Evolutionary conservation across 2,888 invertebrate genomes (phyloP).

Genomic region (Serrognathus titanus): DNA sequence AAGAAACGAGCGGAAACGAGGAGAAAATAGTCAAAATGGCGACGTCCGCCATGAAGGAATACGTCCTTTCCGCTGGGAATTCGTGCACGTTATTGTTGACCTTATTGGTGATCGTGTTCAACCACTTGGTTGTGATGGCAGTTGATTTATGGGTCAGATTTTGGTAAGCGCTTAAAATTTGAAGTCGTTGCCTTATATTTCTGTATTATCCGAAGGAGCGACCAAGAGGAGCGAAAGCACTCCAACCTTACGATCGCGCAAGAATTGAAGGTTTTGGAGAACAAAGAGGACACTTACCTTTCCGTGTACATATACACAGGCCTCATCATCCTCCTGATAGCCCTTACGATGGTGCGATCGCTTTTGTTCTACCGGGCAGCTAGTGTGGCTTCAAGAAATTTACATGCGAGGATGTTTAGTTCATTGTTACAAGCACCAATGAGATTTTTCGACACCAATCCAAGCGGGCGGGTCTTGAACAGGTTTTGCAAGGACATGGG

Average conservation of each 20-base stretch:
- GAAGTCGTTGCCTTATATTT: neutral
- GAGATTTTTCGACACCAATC: constrained; percentile 83
- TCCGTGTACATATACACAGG: constrained; percentile 46
- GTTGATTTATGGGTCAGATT: constrained; percentile 41
- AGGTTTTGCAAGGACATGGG: constrained; percentile 77
- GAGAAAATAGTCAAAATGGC: constrained; percentile 23
- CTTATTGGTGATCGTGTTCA: constrained; percentile 28
- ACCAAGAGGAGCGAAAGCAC: constrained; percentile 33
- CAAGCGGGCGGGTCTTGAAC: constrained; percentile 72
- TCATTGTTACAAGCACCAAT: constrained; percentile 73
- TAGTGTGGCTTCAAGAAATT: constrained; percentile 69
- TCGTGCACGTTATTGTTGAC: constrained; percentile 26
- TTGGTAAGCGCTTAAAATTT: constrained; percentile 29
- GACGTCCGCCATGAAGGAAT: constrained; percentile 33
- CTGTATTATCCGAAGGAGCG: constrained; percentile 34
- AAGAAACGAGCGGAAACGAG: constrained; percentile 37
- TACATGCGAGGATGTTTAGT: constrained; percentile 84
- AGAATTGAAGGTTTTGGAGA: constrained; percentile 1
- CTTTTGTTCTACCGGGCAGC: constrained; percentile 71
- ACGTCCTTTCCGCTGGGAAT: constrained; percentile 35
- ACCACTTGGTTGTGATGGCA: constrained; percentile 35
- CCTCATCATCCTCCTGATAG: constrained; percentile 39
- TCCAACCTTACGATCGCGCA: neutral
- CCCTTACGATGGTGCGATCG: constrained; percentile 56
- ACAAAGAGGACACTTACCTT: constrained; percentile 13